Conservation (phyloP, 2,113 vertebrate species). For the Spea multiplicata region DNA sequence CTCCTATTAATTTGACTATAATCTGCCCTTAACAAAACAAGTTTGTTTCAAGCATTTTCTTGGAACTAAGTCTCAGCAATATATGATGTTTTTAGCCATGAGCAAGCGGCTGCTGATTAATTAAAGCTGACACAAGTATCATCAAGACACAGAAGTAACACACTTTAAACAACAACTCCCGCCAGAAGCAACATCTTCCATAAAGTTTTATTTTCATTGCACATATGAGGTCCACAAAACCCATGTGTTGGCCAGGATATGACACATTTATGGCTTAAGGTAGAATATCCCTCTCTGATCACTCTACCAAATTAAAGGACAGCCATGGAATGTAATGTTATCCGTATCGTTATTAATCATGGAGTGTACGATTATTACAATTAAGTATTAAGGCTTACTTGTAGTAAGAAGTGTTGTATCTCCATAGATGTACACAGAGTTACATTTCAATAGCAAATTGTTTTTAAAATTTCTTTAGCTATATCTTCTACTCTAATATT, state of each 20-base stretch:
- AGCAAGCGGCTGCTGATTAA: slow-evolving; percentile 29
- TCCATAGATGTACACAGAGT: no score
- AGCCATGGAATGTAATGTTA: no score
- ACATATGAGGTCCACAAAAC: neutral
- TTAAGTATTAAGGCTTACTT: no score
- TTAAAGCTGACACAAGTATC: slow-evolving; percentile 21
- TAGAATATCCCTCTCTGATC: neutral
- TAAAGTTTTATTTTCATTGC: neutral
- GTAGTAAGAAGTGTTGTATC: no score
- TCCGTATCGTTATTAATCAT: no score
- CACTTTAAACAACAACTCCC: no score
- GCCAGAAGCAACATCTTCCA: no score
- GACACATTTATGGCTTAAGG: neutral
- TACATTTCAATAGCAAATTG: no score
- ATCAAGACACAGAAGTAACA: slow-evolving; percentile 3
- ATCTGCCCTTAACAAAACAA: neutral
- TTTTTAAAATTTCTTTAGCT: no score
- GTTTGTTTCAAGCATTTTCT: slow-evolving; percentile 20
- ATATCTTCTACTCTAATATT: no score
- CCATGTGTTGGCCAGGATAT: neutral
- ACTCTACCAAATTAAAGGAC: neutral
- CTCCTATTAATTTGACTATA: neutral
- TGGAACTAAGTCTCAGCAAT: slow-evolving; percentile 3
- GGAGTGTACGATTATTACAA: no score
- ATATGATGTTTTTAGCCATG: slow-evolving; percentile 10